Evolutionary conservation across 2,888 invertebrate genomes (phyloP).

Genomic region (Spisula solida): DNA sequence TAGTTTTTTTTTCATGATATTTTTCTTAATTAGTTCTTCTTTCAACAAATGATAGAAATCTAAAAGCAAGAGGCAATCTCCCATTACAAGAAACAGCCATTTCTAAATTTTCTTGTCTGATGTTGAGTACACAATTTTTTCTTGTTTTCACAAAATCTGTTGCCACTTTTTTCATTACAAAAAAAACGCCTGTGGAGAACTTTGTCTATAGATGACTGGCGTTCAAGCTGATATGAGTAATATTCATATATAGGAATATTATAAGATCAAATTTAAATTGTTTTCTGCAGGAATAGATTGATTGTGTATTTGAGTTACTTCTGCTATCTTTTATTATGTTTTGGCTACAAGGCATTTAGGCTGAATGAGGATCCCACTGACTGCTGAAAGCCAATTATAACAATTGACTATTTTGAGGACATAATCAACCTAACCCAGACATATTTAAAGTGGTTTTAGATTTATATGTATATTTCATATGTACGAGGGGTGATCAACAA

Average conservation of each 20-base stretch:
- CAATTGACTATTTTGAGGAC: no score
- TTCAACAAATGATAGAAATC: not conserved
- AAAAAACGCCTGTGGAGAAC: not conserved
- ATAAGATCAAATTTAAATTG: not conserved
- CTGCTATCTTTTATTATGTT: slow-evolving; percentile 22
- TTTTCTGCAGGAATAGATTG: not conserved
- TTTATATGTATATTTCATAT: no score
- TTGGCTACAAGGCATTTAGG: not conserved
- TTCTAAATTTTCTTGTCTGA: slow-evolving; percentile 2
- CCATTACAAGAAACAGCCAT: slow-evolving; percentile 1
- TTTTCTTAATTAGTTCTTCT: slow-evolving; percentile 17
- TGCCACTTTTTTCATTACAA: not conserved
- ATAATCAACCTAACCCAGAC: not conserved
- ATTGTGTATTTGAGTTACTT: not conserved
- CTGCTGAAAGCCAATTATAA: no score
- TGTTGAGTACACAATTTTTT: not conserved
- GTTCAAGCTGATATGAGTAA: not conserved
- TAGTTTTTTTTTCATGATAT: not conserved
- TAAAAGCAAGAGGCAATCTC: not conserved
- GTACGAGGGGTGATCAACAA: no score
- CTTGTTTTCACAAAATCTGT: not conserved
- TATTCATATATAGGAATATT: not conserved
- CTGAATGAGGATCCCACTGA: no score
- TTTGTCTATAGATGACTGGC: not conserved
- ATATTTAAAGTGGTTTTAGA: no score